These are phyloP conservation scores for Lepisosteus oculatus DNA, from an alignment of 2,113 vertebrate genomes.

Conservation along the genomic window DNA sequence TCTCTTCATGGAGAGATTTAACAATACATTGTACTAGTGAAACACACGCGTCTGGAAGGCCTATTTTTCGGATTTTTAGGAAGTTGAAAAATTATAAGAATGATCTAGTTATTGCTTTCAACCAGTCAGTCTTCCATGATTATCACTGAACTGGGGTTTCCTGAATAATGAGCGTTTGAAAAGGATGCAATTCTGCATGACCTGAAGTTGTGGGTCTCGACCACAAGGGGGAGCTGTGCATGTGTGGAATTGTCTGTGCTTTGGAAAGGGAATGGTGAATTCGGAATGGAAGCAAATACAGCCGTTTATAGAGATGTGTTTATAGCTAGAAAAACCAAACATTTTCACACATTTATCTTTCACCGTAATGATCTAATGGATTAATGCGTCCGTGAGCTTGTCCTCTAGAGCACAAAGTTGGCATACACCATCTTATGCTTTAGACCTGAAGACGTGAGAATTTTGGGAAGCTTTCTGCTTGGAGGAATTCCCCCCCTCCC, in stretches of 20 bases:
- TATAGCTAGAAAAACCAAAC: conserved; percentile 33
- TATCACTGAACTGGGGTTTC: conserved; percentile 11
- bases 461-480: neutral
- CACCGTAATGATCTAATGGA: conserved; percentile 32
- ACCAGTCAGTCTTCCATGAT: too few species aligned
- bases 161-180: too few species aligned
- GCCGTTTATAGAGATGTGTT: conserved; percentile 32
- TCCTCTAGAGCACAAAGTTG: neutral
- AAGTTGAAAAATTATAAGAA: too few species aligned
- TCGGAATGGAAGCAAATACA: neutral
- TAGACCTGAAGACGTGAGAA: neutral
- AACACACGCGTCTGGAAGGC: conserved; percentile 20
- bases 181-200: neutral
- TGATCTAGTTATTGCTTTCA: too few species aligned
- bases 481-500: too few species aligned
- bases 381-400: conserved; percentile 30
- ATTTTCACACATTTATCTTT: conserved; percentile 20
- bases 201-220: neutral
- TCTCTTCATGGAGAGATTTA: conserved; percentile 41
- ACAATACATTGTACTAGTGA: conserved; percentile 14
- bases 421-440: neutral
- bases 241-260: conserved; percentile 6
- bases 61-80: conserved; percentile 11
- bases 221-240: conserved; percentile 51
- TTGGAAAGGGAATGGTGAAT: neutral